Percentiles rank a stretch among this genome's conserved stretches.
Conservation (phyloP, 2,888 invertebrate species). For the Phasia obesa region DNA sequence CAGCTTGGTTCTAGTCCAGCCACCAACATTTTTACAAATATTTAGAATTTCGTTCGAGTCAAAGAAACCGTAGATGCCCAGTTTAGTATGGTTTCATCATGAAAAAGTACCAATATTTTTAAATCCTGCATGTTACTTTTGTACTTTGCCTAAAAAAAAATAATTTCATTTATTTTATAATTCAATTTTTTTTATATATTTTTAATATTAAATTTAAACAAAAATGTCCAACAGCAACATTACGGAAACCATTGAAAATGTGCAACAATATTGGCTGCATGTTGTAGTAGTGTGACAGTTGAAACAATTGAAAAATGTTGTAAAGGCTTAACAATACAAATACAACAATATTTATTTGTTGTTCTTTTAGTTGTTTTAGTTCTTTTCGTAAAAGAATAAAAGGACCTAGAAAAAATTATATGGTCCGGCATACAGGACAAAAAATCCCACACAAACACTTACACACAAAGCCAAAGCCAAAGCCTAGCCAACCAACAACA, state of each 20-base stretch:
- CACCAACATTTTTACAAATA: too few relatives aligned
- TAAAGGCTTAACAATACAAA: constrained; percentile 70
- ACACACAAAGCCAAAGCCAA: not conserved
- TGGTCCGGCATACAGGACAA: not conserved
- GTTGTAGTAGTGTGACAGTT: constrained; percentile 51
- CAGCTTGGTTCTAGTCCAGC: too few relatives aligned
- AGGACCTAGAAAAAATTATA: constrained; percentile 32
- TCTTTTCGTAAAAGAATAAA: constrained; percentile 4
- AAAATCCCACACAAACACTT: not conserved
- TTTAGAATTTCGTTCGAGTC: too few relatives aligned
- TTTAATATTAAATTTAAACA: constrained; percentile 54
- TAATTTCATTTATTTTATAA: too few relatives aligned
- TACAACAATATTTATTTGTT: constrained; percentile 63
- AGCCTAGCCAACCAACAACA: constrained; percentile 32
- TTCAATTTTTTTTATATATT: not conserved
- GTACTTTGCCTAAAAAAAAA: too few relatives aligned
- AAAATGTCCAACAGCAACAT: constrained; percentile 24
- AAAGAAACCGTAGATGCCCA: too few relatives aligned
- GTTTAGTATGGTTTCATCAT: too few relatives aligned
- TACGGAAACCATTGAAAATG: constrained; percentile 48
- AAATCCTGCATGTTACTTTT: too few relatives aligned
- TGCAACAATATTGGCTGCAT: constrained; percentile 41
- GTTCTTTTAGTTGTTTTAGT: constrained; percentile 33
- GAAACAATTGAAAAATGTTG: constrained; percentile 69
- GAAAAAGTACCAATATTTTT: too few relatives aligned